Evolutionary conservation across 2,113 vertebrate species (phyloP), one percentile per base, ranked within the genome.

Genomic region (Podarcis raffonei): DNA sequence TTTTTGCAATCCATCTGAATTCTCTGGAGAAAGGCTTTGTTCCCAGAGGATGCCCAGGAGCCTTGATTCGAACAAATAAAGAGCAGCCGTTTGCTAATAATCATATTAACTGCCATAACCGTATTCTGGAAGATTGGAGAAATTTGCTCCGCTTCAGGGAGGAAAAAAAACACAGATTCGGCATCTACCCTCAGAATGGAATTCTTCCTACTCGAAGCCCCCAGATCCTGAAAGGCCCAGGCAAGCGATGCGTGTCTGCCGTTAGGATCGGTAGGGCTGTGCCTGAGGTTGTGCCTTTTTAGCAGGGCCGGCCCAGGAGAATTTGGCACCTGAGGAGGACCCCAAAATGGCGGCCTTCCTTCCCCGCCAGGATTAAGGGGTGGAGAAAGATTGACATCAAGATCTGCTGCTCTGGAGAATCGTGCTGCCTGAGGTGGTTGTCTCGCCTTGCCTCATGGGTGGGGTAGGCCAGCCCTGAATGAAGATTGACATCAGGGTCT

Each of bases 61-160:
- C 77, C 88, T 93, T 83, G 68, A 93, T 92, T 89, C 86, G 83
- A 84, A 89, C 88, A 92, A 89, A 85, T 93, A 87, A 93, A 94
- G 89, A 91, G 32, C 77, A 93, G 89, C 94, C 90, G 90, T 91
- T 95, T 95, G 94, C 93, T 95, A 95, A 94, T 95, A 95, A 93
- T 90, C 91, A 90, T 93, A 93, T 90, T 91, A 94, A 91, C 89
- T 88, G 66, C 88, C 90, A 42, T 37, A 88, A 94, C 86, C 0
- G 0, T 0, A 0, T 62, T 76, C 87, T 75, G 84, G 88, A 92
- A 92, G 83, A 85, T 79, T 74, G 68, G 79, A 94, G 84, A 57
- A 91, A 93, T 81, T 32, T 76, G 90, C 65, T 81, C 53, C 57
- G 65, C 65, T 75, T 68, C 35, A 74, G 48, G 48, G 65, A 91